Evolutionary conservation across 2,888 invertebrate species (phyloP), one percentile per base, ranked within the genome.

Genomic region (Notodonta dromedarius): DNA sequence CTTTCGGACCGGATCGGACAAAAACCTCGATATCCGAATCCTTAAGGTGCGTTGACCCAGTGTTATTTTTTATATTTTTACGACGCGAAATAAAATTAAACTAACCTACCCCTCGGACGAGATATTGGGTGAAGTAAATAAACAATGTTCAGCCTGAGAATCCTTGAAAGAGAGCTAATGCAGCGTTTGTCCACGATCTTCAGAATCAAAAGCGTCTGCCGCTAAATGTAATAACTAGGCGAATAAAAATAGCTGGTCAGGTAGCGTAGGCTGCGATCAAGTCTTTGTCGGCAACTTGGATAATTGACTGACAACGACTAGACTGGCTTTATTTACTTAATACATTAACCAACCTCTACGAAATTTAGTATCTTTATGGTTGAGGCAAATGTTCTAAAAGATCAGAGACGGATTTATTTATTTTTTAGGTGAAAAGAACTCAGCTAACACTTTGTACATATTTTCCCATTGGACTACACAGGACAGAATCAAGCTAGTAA

Each of bases 121-220:
- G 65, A 69, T 65, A 58, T 53, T 16, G 35, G 40, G 35, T 35
- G 13, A 40, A 57, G 56, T 59, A 65, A 64, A 60, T 59, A 57
- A 58, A 53, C 50, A 61, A 63, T 65, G 62, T 40, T 46, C 50
- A 54, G 59, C 51, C 58, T 42, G 46, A 54, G 60, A 67, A 70
- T 65, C 63, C 67, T 65, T 55, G 24, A 68, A 68, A 71, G 73
- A 74, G 76, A 72, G 76, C 74, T 73, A 75, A 67, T 73, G 69
- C 67, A 56, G 64, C 70, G 70, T 74, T 70, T 66, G 70, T 65
- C 67, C 57, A 61, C 54, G 69, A 70, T 71, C 50, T 59, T 58
- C 63, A 32, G 58, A 66, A 78, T 75, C 63, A 68, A 67, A 70
- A 66, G 46, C 59, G 62, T 64, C 54, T 58, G 54, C 58, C 13